Percentiles rank a stretch among this genome's conserved stretches.
phyloP scores from a whole-genome alignment of 2,797 vertebrate species.

The Myiotriccus ornatus region DNA sequence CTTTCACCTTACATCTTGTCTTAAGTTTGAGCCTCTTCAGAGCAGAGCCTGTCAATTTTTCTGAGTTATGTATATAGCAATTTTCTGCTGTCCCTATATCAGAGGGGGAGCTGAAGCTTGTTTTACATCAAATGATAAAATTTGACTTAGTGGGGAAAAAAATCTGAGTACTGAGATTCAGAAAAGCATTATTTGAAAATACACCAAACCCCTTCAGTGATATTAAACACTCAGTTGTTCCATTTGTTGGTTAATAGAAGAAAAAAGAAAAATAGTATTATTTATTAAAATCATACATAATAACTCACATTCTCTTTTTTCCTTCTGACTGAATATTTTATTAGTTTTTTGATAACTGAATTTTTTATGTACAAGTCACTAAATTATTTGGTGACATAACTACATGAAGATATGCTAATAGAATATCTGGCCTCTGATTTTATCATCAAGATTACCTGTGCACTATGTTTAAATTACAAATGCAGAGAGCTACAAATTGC shows the following conservation, averaged over 20 bases:
- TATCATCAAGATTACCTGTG: not conserved
- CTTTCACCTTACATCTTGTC: constrained; percentile 33
- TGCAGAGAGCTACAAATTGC: not conserved
- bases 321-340: not conserved
- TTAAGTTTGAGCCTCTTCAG: not conserved
- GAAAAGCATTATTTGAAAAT: not conserved
- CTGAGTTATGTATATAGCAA: not conserved
- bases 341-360: not conserved
- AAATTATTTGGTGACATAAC: constrained; percentile 6
- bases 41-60: constrained; percentile 9
- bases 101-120: not conserved
- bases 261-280: not conserved
- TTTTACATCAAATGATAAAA: not conserved
- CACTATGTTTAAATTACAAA: not conserved
- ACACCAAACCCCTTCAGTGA: not conserved
- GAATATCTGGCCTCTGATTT: constrained; percentile 24
- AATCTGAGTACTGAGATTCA: not conserved
- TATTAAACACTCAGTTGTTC: not conserved
- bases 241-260: not conserved
- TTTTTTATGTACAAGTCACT: not conserved
- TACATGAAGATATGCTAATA: not conserved
- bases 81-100: not conserved
- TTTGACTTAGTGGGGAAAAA: not conserved
- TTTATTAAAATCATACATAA: not conserved
- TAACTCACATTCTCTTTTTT: not conserved